Evolutionary conservation across 2,113 vertebrate species (phyloP).

Genomic region (Lipophrys pholis): DNA sequence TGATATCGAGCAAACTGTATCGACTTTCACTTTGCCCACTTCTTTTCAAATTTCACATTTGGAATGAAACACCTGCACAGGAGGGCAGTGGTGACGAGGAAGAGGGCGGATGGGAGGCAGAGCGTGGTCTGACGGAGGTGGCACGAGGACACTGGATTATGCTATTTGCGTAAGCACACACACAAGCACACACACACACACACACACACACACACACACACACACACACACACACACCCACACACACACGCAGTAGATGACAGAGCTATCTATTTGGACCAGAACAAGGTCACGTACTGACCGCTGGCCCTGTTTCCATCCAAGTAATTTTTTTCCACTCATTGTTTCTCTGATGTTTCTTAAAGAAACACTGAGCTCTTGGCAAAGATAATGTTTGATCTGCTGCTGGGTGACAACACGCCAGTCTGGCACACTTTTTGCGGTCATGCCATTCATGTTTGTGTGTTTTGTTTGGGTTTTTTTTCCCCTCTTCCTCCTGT

Average conservation of each 20-base stretch:
- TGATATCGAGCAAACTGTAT: conserved; percentile 37
- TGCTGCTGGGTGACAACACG: conserved; percentile 35
- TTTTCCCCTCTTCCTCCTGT: not conserved
- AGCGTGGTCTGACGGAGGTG: conserved; percentile 19
- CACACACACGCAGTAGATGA: conserved; percentile 43
- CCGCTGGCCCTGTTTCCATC: conserved; percentile 61
- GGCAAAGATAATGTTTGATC: conserved; percentile 29
- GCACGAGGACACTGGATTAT: conserved; percentile 31
- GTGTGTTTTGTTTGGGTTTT: not conserved
- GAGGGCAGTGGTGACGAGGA: not conserved
- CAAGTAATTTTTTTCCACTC: conserved; percentile 38
- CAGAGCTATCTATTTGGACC: conserved; percentile 63
- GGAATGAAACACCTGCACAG: conserved; percentile 8
- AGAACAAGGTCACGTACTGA: conserved; percentile 69
- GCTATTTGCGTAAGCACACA: conserved; percentile 6
- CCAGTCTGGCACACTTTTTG: conserved; percentile 20
- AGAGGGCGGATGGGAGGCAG: not conserved
- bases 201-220: conserved; percentile 19
- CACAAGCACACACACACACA: conserved; percentile 22
- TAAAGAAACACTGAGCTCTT: conserved; percentile 44
- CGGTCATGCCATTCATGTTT: conserved; percentile 10
- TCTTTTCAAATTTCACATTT: conserved; percentile 17
- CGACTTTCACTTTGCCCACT: conserved; percentile 37
- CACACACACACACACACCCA: conserved; percentile 2
- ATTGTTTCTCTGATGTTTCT: conserved; percentile 29